These are phyloP conservation scores for Notolabrus celidotus DNA, from an alignment of 2,797 vertebrate species.

Conservation along the genomic window DNA sequence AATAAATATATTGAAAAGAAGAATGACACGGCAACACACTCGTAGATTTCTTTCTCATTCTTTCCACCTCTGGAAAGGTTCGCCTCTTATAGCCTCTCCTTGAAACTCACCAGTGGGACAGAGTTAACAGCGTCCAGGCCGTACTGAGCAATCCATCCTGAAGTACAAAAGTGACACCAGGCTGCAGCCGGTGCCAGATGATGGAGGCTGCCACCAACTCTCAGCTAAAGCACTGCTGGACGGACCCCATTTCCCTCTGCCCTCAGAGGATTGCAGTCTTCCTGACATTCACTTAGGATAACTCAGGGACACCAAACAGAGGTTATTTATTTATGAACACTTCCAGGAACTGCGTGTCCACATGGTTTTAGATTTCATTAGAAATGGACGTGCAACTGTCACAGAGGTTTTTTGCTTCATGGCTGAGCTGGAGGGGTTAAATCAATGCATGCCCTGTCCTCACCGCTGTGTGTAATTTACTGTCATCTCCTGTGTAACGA, in stretches of 20 bases:
- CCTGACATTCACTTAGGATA: conserved; percentile 82
- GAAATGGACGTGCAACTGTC: conserved; percentile 69
- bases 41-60: conserved; percentile 43
- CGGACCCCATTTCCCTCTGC: conserved; percentile 65
- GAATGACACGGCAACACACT: conserved; percentile 50
- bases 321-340: conserved; percentile 85
- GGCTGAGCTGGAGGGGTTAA: conserved; percentile 54
- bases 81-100: conserved; percentile 71
- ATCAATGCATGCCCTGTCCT: conserved; percentile 67
- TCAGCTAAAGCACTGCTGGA: conserved; percentile 65
- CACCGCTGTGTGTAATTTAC: conserved; percentile 57
- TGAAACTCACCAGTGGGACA: conserved; percentile 74
- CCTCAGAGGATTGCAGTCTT: conserved; percentile 76
- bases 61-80: conserved; percentile 40
- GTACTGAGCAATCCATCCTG: conserved; percentile 77
- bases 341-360: conserved; percentile 79
- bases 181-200: conserved; percentile 73
- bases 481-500: conserved; percentile 71
- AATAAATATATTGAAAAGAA: conserved; percentile 78
- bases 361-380: conserved; percentile 78
- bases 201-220: conserved; percentile 78
- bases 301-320: conserved; percentile 80
- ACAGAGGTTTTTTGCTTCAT: conserved; percentile 61
- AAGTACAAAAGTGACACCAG: conserved; percentile 78
- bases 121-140: conserved; percentile 72